Evolutionary conservation across 2,797 vertebrate genomes (phyloP).

Genomic region (Sebastiscus tertius): DNA sequence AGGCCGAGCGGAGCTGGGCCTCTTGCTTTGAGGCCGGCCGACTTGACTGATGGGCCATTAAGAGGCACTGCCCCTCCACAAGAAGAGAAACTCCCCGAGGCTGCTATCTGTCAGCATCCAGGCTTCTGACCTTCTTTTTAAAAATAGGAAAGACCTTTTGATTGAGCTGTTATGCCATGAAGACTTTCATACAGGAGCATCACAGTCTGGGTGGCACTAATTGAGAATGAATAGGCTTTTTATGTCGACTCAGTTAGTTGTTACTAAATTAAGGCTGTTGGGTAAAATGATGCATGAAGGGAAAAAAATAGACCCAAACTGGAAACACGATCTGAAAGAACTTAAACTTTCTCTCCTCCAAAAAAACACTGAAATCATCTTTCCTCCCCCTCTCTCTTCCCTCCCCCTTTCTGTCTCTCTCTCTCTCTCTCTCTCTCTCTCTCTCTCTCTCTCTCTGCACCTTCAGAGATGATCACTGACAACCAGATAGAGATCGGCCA

Average conservation of each 20-base stretch:
- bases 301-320: neutral
- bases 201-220: slow-evolving; percentile 38
- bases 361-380: neutral
- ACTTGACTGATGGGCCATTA: slow-evolving; percentile 73
- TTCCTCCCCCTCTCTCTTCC: neutral
- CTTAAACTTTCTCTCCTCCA: neutral
- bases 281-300: neutral
- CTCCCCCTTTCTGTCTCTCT: neutral
- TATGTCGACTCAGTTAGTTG: slow-evolving; percentile 1
- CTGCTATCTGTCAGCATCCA: slow-evolving; percentile 55
- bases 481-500: slow-evolving; percentile 94
- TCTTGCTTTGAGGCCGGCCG: slow-evolving; percentile 55
- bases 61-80: slow-evolving; percentile 34
- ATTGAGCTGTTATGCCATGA: slow-evolving; percentile 55
- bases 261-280: neutral
- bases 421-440: neutral
- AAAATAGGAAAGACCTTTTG: slow-evolving; percentile 71
- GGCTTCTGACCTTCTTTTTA: slow-evolving; percentile 73
- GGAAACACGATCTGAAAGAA: neutral
- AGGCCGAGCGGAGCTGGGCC: slow-evolving; percentile 41
- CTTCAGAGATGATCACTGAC: slow-evolving; percentile 92
- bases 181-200: slow-evolving; percentile 34
- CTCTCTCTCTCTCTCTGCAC: neutral
- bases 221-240: slow-evolving; percentile 26
- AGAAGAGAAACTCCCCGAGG: slow-evolving; percentile 64